These are phyloP conservation scores for Caenorhabditis sp. DNA, from an alignment of 2,888 invertebrate species.

Conservation along the genomic window DNA sequence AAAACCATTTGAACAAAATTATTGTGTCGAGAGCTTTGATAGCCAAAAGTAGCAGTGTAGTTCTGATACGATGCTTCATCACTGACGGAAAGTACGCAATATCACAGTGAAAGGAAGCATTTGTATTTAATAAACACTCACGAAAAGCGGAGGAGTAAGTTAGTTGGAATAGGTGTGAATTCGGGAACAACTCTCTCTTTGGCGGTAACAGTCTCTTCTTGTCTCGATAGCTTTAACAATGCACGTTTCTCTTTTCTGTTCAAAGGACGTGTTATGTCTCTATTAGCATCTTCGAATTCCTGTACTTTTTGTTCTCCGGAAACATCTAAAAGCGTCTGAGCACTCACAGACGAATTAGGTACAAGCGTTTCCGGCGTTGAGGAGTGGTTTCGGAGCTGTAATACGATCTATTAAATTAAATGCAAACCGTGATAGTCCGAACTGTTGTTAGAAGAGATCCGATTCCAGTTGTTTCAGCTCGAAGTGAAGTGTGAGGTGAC, in stretches of 20 bases:
- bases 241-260: constrained; percentile 53
- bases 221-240: not conserved
- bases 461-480: constrained; percentile 34
- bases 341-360: too few species aligned
- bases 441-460: constrained; percentile 37
- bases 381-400: constrained; percentile 31
- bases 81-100: constrained; percentile 26
- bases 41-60: constrained; percentile 50
- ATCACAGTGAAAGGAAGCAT: too few species aligned
- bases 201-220: not conserved
- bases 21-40: constrained; percentile 12
- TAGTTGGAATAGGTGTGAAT: constrained; percentile 10
- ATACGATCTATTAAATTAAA: not conserved
- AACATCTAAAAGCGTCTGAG: too few species aligned
- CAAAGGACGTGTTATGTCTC: too few species aligned
- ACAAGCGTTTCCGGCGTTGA: too few species aligned
- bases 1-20: constrained; percentile 42
- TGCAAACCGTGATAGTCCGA: not conserved
- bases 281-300: too few species aligned
- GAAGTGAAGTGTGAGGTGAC: not conserved
- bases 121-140: too few species aligned
- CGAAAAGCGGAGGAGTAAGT: not conserved
- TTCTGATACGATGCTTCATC: constrained; percentile 31
- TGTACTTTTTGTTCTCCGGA: too few species aligned
- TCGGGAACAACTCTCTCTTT: constrained; percentile 4